Conservation (phyloP, 2,888 invertebrate species). For the Syritta pipiens region DNA sequence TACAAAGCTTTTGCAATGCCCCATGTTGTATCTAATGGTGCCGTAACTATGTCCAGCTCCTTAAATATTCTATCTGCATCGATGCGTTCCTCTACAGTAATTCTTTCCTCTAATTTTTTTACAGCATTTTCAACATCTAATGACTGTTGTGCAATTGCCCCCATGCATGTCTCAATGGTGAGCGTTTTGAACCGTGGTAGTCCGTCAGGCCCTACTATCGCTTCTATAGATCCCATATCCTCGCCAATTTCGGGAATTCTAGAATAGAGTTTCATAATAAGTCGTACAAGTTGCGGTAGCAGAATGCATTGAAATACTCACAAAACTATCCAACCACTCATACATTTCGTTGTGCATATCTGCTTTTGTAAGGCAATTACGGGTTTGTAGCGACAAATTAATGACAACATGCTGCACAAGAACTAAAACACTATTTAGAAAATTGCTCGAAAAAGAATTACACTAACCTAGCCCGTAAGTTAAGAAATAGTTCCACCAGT, state of each 20-base stretch:
- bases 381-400: conserved; percentile 26
- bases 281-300: background rate
- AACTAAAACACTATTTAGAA: no score
- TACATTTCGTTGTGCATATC: conserved; percentile 49
- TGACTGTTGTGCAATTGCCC: conserved; percentile 90
- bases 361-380: conserved; percentile 25
- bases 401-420: conserved; percentile 57
- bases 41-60: conserved; percentile 86
- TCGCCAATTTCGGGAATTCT: conserved; percentile 92
- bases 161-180: conserved; percentile 90
- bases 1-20: conserved; percentile 92
- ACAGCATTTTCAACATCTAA: conserved; percentile 90
- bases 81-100: conserved; percentile 76
- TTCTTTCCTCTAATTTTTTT: conserved; percentile 83
- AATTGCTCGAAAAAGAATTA: background rate
- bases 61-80: conserved; percentile 84
- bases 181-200: conserved; percentile 90
- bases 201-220: conserved; percentile 84
- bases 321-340: conserved; percentile 84
- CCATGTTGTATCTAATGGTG: conserved; percentile 90
- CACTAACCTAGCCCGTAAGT: no score
- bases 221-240: conserved; percentile 88
- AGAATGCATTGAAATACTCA: conserved; percentile 80
- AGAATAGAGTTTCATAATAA: conserved; percentile 71
- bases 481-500: conserved; percentile 4